Base-by-base conservation (phyloP, 2,113 vertebrate genomes). In the Meles meles region DNA sequence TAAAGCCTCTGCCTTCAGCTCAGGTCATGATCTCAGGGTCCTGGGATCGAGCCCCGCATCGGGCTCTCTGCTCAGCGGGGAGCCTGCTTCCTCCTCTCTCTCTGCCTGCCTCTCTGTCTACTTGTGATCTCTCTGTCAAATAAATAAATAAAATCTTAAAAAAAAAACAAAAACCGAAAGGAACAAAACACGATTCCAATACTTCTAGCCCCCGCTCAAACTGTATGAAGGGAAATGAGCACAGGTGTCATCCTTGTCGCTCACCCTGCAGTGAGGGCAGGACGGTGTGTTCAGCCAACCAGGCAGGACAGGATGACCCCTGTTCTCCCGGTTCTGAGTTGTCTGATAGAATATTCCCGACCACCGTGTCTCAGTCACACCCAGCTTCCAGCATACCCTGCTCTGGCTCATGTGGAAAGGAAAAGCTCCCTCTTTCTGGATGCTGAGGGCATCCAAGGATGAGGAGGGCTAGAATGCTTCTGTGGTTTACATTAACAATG, bases 121-220 rank as follows among this genome's bases (percentile, higher is more conserved):
- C n/a, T n/a, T n/a, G n/a, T n/a, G n/a, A n/a, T n/a, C n/a, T n/a
- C n/a, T n/a, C n/a, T n/a, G n/a, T n/a, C n/a, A n/a, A n/a, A n/a
- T n/a, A n/a, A n/a, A n/a, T n/a, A n/a, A n/a, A n/a, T n/a, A n/a
- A n/a, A n/a, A n/a, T n/a, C n/a, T n/a, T n/a, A n/a, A n/a, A n/a
- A n/a, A 90, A 90, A 90, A 96, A 49, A 11, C 52, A 90, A 90
- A 90, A 96, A 49, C 14, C 52, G 83, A 76, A 93, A 20, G 84
- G 13, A 57, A 57, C 13, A 84, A 57, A 96, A 76, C 90, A 88
- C 15, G 92, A 81, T 15, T 15, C 44, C 57, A 71, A 18, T 31
- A 15, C 55, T 49, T 42, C 52, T 42, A 74, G 37, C 25, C 61
- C 55, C 42, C 27, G 4, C 31, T 49, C 83, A 25, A 47, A 77